Evolutionary conservation across 2,113 vertebrate genomes (phyloP).

Genomic region (Onychostoma macrolepis): DNA sequence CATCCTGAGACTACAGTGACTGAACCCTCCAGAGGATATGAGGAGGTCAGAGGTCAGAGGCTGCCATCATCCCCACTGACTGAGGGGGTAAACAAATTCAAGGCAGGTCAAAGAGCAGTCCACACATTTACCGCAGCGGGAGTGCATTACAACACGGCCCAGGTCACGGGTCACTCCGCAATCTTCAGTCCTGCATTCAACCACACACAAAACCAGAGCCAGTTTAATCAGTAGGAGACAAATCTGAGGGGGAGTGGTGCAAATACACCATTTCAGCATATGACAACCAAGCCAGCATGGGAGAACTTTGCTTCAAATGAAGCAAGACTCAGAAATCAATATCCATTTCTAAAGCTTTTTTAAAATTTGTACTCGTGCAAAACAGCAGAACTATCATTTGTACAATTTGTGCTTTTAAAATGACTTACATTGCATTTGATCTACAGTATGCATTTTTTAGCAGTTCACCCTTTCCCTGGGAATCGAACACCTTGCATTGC

Average conservation of each 20-base stretch:
- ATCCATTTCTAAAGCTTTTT: neutral
- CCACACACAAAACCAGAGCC: conserved; percentile 32
- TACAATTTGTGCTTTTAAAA: neutral
- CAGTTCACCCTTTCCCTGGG: neutral
- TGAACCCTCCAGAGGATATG: conserved; percentile 33
- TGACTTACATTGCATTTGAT: neutral
- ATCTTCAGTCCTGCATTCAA: conserved; percentile 38
- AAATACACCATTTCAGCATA: neutral
- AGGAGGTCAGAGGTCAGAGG: conserved; percentile 32
- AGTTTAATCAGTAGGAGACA: conserved; percentile 38
- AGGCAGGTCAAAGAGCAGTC: conserved; percentile 31
- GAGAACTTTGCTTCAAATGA: neutral
- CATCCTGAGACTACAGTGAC: conserved; percentile 19
- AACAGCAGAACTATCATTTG: neutral
- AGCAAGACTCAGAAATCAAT: neutral
- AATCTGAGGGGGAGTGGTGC: neutral
- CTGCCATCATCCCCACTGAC: neutral
- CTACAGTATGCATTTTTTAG: neutral
- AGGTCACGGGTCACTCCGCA: conserved; percentile 43
- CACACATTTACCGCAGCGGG: neutral
- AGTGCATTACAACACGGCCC: conserved; percentile 26
- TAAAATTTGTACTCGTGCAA: neutral
- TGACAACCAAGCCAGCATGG: neutral
- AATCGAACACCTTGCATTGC: neutral
- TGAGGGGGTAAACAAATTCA: conserved; percentile 36